Percentiles rank a stretch among this genome's conserved stretches.
Conservation (phyloP, 2,888 invertebrate species). For the Amblyjoppa fuscipennis region DNA sequence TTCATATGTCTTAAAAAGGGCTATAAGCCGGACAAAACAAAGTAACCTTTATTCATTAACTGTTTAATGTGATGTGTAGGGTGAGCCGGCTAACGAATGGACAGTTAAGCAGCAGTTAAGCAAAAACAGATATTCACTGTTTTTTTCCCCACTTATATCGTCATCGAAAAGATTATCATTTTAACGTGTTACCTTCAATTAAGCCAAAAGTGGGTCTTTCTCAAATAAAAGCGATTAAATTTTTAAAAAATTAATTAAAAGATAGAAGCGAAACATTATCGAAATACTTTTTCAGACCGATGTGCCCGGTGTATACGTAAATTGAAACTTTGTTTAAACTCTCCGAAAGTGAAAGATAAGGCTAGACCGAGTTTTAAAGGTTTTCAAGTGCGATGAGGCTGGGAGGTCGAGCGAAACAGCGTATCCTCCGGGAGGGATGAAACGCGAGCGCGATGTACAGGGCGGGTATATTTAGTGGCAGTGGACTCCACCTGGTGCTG, state of each 20-base stretch:
- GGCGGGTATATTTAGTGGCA: conserved; percentile 78
- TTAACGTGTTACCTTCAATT: not conserved
- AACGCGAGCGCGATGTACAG: conserved; percentile 60
- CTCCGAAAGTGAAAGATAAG: conserved; percentile 20
- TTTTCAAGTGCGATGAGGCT: conserved; percentile 66
- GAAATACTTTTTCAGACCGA: not conserved
- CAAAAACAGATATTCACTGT: too few relatives aligned
- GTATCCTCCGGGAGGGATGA: conserved; percentile 62
- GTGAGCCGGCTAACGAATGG: too few relatives aligned
- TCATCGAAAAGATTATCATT: too few relatives aligned
- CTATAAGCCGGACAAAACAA: too few relatives aligned
- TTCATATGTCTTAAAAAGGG: too few relatives aligned
- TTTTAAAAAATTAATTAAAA: not conserved
- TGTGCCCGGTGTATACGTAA: not conserved
- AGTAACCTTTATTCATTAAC: too few relatives aligned
- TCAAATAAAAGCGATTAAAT: too few relatives aligned
- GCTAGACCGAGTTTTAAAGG: conserved; percentile 37
- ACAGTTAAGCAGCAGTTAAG: too few relatives aligned
- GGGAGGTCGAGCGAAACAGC: conserved; percentile 74
- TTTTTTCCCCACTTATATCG: too few relatives aligned
- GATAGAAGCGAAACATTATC: conserved; percentile 5
- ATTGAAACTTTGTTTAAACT: conserved; percentile 15
- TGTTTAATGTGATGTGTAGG: too few relatives aligned
- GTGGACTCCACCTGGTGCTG: conserved; percentile 79
- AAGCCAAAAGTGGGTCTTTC: not conserved